Evolutionary conservation across 2,797 vertebrate genomes (phyloP).

Genomic region (Cyprinodon diabolis): DNA sequence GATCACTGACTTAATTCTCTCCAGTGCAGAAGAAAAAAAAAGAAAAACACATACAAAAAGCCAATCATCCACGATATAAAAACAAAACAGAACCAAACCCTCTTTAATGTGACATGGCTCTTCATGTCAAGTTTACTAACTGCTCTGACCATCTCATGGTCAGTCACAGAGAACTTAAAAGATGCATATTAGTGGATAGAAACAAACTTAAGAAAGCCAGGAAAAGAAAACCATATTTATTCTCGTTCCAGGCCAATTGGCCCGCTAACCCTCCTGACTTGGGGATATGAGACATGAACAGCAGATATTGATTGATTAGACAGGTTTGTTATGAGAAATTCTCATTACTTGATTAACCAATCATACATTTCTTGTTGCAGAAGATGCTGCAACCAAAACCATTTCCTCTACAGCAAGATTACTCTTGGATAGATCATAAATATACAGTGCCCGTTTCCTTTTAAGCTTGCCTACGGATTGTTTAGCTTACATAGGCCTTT

Average conservation of each 20-base stretch:
- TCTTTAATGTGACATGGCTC: not conserved
- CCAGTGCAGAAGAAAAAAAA: conserved; percentile 19
- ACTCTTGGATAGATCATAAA: not conserved
- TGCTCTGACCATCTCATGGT: not conserved
- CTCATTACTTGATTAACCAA: not conserved
- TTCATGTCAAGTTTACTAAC: not conserved
- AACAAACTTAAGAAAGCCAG: conserved; percentile 9
- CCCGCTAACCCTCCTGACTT: conserved; percentile 36
- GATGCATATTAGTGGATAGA: not conserved
- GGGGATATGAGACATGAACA: not conserved
- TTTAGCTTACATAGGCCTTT: not conserved
- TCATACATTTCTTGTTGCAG: not conserved
- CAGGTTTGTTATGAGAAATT: not conserved
- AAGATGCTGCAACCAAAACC: not conserved
- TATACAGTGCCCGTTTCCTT: not conserved
- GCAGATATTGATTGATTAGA: not conserved
- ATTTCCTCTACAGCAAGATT: not conserved
- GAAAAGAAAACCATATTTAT: conserved; percentile 24
- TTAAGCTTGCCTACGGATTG: not conserved
- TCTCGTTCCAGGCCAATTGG: conserved; percentile 23
- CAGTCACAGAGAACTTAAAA: not conserved
- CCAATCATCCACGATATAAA: not conserved
- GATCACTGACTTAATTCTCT: conserved; percentile 51
- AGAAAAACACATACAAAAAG: no score
- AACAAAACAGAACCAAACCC: conserved; percentile 8